These are phyloP conservation scores for Choristoneura fumiferana DNA, from an alignment of 1,140 invertebrate genomes.

Conservation along the genomic window DNA sequence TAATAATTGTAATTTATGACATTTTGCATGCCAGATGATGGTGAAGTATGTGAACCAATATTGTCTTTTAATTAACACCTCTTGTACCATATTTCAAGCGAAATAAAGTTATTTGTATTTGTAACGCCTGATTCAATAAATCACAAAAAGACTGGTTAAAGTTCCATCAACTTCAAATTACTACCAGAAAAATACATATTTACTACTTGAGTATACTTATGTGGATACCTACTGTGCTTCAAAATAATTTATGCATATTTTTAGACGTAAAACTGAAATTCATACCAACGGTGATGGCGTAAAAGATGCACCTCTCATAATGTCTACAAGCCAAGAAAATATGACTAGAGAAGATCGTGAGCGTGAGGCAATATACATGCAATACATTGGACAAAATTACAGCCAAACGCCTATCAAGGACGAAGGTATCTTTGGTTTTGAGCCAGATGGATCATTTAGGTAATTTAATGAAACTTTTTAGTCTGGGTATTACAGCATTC, in stretches of 20 bases:
- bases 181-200: too few species aligned
- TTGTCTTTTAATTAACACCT: too few species aligned
- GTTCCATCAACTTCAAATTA: too few species aligned
- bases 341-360: conserved; percentile 71
- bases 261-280: conserved; percentile 71
- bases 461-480: conserved; percentile 32
- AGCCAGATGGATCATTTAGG: conserved; percentile 74
- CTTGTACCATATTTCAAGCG: too few species aligned
- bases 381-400: conserved; percentile 74
- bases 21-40: too few species aligned
- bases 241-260: conserved; percentile 23
- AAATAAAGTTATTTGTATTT: too few species aligned
- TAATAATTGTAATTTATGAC: too few species aligned
- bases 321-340: conserved; percentile 80
- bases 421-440: conserved; percentile 79
- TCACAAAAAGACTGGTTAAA: too few species aligned
- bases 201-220: neutral
- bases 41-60: too few species aligned
- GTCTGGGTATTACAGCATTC: neutral
- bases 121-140: too few species aligned
- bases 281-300: conserved; percentile 56
- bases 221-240: neutral
- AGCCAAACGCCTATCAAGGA: conserved; percentile 80
- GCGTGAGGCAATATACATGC: conserved; percentile 57
- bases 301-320: conserved; percentile 73